Evolutionary conservation across 2,888 invertebrate species (phyloP), one percentile per base, ranked within the genome.

Genomic region (Tetragnatha montana): DNA sequence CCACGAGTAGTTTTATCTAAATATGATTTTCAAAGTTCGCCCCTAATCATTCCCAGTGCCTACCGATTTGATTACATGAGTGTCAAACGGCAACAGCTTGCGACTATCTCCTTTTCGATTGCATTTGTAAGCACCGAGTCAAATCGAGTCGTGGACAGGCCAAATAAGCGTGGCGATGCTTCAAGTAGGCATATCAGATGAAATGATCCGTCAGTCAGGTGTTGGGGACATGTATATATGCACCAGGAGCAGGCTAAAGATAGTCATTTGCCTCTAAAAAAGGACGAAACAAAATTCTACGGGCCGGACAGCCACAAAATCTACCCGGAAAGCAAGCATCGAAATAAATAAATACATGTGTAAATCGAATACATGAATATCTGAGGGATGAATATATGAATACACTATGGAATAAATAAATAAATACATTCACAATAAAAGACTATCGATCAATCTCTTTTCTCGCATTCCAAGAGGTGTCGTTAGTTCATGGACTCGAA

Each of bases 281-380:
- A 70, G 21, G 70, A 22, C 21, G 71, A 74, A 79, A 70, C 22
- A 76, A 86, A 75, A 47, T 17, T 49, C 76, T 85, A 71, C 81
- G 49, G 76, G 76, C 85, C 68, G 81, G 89, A 85, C 89, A 81
- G 80, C 76, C 80, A 49, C 47, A 49, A 80, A 85, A 78, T 81
- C 75, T 69, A 82, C 78, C 88, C 35, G 60, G 78, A 71, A 84
- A 83, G 80, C 80, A 35, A 87, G 89, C 89, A 81, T 81, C 81
- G 85, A 89, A 89, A 89, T 89, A 89, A 89, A 89, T 89, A 89
- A 85, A 89, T 89, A 89, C 89, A 89, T 89, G 89, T 85, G 89
- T 89, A 89, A 89, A 89, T 89, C 85, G 89, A 89, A 89, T 89
- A 89, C 83, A 89, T 89, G 89, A 89, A 89, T 89, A 89, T 70